Percentiles rank a stretch among this genome's conserved stretches.
Evolutionary conservation across 2,888 invertebrate species (phyloP).

Genomic region (Tetragnatha montana): DNA sequence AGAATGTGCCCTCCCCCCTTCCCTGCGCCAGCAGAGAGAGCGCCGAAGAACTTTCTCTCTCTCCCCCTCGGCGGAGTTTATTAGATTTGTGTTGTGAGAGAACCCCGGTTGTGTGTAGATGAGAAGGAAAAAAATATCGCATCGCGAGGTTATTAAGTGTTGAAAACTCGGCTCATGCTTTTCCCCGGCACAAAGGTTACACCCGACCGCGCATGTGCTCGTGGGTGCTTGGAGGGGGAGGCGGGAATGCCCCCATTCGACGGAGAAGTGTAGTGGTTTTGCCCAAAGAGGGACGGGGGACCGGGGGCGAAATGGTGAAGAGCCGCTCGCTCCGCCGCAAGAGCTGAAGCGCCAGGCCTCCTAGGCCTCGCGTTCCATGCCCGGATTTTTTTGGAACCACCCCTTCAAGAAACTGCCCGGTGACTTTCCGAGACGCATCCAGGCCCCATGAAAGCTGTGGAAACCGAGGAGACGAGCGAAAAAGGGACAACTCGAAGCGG

Average conservation of each 20-base stretch:
- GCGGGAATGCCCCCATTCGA: constrained; percentile 68
- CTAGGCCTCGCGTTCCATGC: constrained; percentile 62
- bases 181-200: constrained; percentile 71
- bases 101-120: constrained; percentile 29
- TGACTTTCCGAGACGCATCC: neutral
- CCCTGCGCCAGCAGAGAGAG: neutral
- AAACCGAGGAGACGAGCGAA: constrained; percentile 4
- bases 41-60: constrained; percentile 18
- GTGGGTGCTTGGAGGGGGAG: constrained; percentile 45
- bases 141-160: constrained; percentile 60
- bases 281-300: constrained; percentile 67
- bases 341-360: constrained; percentile 63
- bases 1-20: constrained; percentile 26
- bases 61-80: constrained; percentile 37
- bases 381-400: constrained; percentile 25
- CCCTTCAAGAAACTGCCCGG: constrained; percentile 6
- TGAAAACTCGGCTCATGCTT: constrained; percentile 67
- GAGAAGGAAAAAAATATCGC: constrained; percentile 24
- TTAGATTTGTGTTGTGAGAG: constrained; percentile 59
- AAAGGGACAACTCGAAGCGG: constrained; percentile 38
- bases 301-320: constrained; percentile 52
- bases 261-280: constrained; percentile 69
- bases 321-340: constrained; percentile 44
- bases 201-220: constrained; percentile 70
- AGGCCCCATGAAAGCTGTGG: neutral